A percentile compares a stretch with the other conserved stretches of the same genome.
Conservation (phyloP, 2,797 vertebrate species). For the Microctenopoma steveboyesi region DNA sequence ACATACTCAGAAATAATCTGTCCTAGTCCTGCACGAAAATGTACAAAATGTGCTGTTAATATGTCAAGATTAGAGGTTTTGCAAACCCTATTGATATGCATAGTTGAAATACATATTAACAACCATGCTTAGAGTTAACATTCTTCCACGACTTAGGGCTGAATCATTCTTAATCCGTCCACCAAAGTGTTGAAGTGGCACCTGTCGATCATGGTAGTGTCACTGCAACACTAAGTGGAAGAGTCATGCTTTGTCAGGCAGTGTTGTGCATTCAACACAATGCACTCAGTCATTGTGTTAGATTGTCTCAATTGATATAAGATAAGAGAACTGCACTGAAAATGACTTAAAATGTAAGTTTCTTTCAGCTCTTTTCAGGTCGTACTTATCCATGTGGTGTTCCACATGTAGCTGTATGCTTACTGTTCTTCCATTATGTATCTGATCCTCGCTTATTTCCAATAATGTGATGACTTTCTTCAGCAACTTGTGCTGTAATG, state of each 20-base stretch:
- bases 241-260: slow-evolving; percentile 19
- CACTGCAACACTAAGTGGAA: slow-evolving; percentile 25
- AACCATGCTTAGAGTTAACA: slow-evolving; percentile 21
- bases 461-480: not conserved
- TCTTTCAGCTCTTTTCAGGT: not conserved
- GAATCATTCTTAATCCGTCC: slow-evolving; percentile 10
- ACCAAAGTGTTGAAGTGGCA: not conserved
- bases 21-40: not conserved
- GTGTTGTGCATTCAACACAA: slow-evolving; percentile 7
- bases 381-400: not conserved
- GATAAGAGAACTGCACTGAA: not conserved
- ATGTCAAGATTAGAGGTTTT: slow-evolving; percentile 30
- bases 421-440: too few species aligned
- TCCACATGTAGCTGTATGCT: not conserved
- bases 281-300: slow-evolving; percentile 17
- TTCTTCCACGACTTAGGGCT: not conserved
- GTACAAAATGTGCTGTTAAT: slow-evolving; percentile 36
- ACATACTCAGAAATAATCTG: slow-evolving; percentile 11
- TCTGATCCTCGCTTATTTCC: too few species aligned
- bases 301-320: not conserved
- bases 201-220: not conserved
- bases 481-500: not conserved
- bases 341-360: slow-evolving; percentile 20
- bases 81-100: slow-evolving; percentile 13
- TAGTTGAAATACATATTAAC: slow-evolving; percentile 31